Conservation (phyloP, 2,113 vertebrate species). For the Brachypteracias leptosomus region DNA sequence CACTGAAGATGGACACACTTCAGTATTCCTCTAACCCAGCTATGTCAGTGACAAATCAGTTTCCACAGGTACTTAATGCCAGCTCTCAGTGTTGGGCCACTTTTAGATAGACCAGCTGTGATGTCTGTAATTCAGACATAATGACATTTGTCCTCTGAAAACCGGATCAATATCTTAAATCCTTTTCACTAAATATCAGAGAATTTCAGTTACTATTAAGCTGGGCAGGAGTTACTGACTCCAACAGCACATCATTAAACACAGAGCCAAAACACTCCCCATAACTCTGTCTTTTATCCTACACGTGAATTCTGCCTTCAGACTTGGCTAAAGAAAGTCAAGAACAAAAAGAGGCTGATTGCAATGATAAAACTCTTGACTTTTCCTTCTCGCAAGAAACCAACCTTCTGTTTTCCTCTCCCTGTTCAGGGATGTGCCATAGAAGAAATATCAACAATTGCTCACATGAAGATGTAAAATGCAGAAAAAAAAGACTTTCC, state of each 20-base stretch:
- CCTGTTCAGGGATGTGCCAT: not conserved
- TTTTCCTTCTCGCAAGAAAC: not conserved
- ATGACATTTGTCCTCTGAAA: not conserved
- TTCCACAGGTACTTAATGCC: not conserved
- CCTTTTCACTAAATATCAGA: not conserved
- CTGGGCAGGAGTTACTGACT: not conserved
- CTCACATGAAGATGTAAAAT: not conserved
- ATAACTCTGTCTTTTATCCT: not conserved
- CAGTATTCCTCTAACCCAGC: not conserved
- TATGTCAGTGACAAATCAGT: not conserved
- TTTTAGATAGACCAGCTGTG: not conserved
- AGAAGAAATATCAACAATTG: not conserved
- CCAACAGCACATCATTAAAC: not conserved
- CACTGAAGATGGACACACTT: not conserved
- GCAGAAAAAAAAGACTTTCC: not conserved
- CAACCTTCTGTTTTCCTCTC: not conserved
- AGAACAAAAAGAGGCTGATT: not conserved
- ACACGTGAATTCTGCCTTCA: not conserved
- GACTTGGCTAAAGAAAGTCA: not conserved
- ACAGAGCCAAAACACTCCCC: accelerated
- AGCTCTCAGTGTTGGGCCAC: not conserved
- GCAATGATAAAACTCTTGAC: not conserved
- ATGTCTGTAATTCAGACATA: not conserved
- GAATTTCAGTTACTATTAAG: not conserved
- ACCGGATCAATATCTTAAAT: not conserved